Percentiles rank a stretch among this genome's conserved stretches.
These are phyloP conservation scores for Calyptomena viridis DNA, from an alignment of 2,113 vertebrate genomes.

Conservation along the genomic window DNA sequence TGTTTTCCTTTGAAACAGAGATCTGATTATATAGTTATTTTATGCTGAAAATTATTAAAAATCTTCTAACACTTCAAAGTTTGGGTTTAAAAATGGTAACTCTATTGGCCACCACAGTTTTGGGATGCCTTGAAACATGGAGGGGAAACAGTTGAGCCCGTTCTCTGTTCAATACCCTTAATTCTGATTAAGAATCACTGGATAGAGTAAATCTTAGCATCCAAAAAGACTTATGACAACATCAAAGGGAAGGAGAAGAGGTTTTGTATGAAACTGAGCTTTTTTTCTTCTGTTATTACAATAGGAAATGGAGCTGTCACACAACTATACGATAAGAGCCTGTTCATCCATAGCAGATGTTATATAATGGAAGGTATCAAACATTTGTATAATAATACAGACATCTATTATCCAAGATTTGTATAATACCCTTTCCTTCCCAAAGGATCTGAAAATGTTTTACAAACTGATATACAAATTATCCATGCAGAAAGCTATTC, in stretches of 20 bases:
- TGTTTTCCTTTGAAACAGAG: background rate
- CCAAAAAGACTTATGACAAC: background rate
- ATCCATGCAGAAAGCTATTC: constrained; percentile 2
- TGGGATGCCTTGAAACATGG: background rate
- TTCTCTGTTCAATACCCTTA: background rate
- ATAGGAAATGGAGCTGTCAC: background rate
- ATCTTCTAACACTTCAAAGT: background rate
- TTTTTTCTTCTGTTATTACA: background rate
- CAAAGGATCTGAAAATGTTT: constrained; percentile 32
- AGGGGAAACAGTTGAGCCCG: background rate
- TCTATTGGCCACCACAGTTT: background rate
- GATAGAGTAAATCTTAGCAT: background rate
- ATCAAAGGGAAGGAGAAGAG: background rate
- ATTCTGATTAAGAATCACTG: background rate
- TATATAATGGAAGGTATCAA: background rate
- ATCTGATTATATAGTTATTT: background rate
- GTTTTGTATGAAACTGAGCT: background rate
- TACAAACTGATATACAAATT: constrained; percentile 50
- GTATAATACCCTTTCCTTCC: background rate
- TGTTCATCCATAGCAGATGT: background rate
- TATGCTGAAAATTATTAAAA: background rate
- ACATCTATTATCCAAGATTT: background rate
- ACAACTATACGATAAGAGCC: background rate
- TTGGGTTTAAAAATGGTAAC: background rate
- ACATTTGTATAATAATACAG: background rate